These are phyloP conservation scores for Heliangelus exortis DNA, from an alignment of 2,797 vertebrate species.

Conservation along the genomic window DNA sequence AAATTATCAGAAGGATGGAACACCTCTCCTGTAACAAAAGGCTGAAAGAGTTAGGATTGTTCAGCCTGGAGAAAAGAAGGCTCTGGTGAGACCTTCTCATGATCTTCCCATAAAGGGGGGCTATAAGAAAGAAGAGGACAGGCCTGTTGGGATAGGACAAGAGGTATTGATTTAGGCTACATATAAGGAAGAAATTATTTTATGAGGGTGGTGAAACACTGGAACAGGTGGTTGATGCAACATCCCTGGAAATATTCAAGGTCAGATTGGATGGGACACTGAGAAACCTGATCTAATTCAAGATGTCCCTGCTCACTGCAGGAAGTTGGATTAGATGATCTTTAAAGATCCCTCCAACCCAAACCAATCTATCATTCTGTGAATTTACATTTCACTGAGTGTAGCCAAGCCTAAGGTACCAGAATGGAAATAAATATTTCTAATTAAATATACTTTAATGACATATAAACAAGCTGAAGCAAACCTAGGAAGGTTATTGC, in stretches of 20 bases:
- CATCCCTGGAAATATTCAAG: neutral
- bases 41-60: too few relatives aligned
- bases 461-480: neutral
- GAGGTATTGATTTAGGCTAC: too few relatives aligned
- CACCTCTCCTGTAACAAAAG: too few relatives aligned
- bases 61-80: too few relatives aligned
- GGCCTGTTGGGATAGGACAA: neutral
- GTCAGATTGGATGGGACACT: neutral
- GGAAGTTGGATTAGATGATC: neutral
- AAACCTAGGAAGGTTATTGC: neutral
- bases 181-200: neutral
- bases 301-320: neutral
- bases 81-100: too few relatives aligned
- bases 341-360: neutral
- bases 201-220: neutral
- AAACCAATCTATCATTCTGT: neutral
- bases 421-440: neutral
- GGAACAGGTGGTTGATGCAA: neutral
- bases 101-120: too few relatives aligned
- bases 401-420: neutral
- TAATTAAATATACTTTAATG: neutral
- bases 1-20: too few relatives aligned
- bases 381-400: neutral
- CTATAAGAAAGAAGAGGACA: too few relatives aligned
- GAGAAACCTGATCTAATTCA: neutral